Evolutionary conservation across 2,113 vertebrate genomes (phyloP), one percentile per base, ranked within the genome.

Genomic region (Propithecus coquereli): DNA sequence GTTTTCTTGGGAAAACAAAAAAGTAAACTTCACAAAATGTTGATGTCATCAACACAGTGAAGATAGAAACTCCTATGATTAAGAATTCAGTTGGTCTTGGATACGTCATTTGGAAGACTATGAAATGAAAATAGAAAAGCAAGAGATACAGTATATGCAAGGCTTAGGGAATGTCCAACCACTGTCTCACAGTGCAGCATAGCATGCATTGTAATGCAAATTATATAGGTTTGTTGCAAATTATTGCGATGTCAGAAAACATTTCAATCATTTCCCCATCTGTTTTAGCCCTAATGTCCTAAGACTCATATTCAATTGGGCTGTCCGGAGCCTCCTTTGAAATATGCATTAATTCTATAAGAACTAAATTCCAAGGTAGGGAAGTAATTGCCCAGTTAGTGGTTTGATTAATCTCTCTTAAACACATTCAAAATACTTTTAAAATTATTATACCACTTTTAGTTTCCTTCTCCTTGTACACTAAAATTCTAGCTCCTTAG

Each of bases 141-240:
- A 63, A 52, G 47, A 71, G 47, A 83, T 87, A 50, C 54, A 57
- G 57, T 52, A 13, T 11, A 52, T 1, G 1, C 9, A 32, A 73
- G 27, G 20, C 50, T 59, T 66, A 17, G 40, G 17, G 13, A 40
- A 9, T 71, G 27, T 73, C 45, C 54, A 40, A n/a, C 27, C 40
- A 18, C 11, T 57, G 43, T 25, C 52, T 89, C 52, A 54, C 14
- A 43, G 13, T 52, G 34, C 10, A 66, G 68, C 3, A 2, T 80
- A 57, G 27, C 57, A 23, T 10, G 22, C 17, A 54, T 76, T 90
- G 77, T 16, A 87, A 93, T 61, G 6, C 2, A 95, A 74, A 93
- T 65, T 90, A 50, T 40, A 92, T 61, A 96, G 95, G 97, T 80
- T 87, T 37, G 16, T 79, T 87, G 76, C 23, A 91, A 86, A 84